Percentiles rank a stretch among this genome's conserved stretches.
These are phyloP conservation scores for Bilobella aurantiaca DNA, from an alignment of 1,140 invertebrate species.

Conservation along the genomic window DNA sequence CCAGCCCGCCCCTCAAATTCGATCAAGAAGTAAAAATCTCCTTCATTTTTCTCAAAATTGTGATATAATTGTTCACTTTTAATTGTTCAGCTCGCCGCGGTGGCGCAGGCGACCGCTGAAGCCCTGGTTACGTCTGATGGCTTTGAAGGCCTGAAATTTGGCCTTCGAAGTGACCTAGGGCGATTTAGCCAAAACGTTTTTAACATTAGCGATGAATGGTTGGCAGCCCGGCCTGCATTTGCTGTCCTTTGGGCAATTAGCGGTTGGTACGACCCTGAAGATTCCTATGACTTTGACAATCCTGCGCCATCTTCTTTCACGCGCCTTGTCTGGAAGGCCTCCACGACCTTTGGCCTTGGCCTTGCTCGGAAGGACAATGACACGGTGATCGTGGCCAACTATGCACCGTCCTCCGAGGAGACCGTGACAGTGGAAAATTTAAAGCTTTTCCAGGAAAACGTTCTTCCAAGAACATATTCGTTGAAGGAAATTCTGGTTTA, in stretches of 20 bases:
- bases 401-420: neutral
- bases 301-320: neutral
- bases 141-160: neutral
- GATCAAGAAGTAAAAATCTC: neutral
- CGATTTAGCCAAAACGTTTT: neutral
- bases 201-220: neutral
- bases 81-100: neutral
- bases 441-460: neutral
- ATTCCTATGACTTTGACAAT: neutral
- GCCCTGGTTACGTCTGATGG: constrained; percentile 4
- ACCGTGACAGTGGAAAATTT: neutral
- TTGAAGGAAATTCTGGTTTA: too few species aligned
- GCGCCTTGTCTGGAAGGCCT: constrained; percentile 16
- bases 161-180: neutral
- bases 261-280: neutral
- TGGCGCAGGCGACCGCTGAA: neutral
- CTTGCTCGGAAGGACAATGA: constrained; percentile 10
- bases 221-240: neutral
- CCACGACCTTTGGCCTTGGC: constrained; percentile 17
- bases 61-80: too few species aligned
- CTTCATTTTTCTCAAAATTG: neutral
- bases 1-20: neutral
- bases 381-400: constrained; percentile 14
- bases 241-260: neutral
- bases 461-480: too few species aligned